Evolutionary conservation across 2,113 vertebrate species (phyloP), one percentile per base, ranked within the genome.

Genomic region (Platycercus adscitus): DNA sequence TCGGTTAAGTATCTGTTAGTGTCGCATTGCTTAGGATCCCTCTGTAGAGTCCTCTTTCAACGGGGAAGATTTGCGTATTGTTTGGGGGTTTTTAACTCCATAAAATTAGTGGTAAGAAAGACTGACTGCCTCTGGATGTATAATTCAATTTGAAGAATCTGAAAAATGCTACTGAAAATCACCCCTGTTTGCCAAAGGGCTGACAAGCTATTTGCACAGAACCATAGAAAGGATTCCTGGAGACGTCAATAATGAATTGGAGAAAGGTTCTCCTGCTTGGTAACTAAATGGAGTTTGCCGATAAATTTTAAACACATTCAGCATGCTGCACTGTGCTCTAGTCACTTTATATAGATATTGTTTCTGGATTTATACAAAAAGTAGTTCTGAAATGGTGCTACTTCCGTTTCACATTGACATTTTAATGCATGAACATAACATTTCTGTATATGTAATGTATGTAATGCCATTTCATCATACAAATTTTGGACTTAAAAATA

Each of bases 161-260:
- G 61, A 88, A 87, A 95, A 96, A 89, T 39, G 44, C 85, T 88
- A 94, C 75, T 95, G 85, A 89, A 95, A 97, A 95, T 84, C 85
- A 91, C 68, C 53, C 33, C 61, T 77, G 50, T 92, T 95, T 96
- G 89, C 85, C 82, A 91, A 94, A 93, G 93, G 87, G 52, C 64
- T 92, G 95, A 94, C 89, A 95, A 96, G 89, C 87, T 89, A 86
- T 90, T 96, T 94, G 81, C 86, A 91, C 88, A 88, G 93, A 95
- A 56, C 18, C 61, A 80, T 18, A 10, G 73, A 77, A 81, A 70
- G 95, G 58, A 95, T 95, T 86, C 83, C 92, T 71, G 84, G 85
- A 97, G 75, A 80, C 93, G 77, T 77, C 95, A 94, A 86, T 96
- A 95, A 95, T 64, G 92, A 93, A 58, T 33, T 84, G 91, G 86